Evolutionary conservation across 2,113 vertebrate species (phyloP).

Genomic region (Cheirogaleus medius): DNA sequence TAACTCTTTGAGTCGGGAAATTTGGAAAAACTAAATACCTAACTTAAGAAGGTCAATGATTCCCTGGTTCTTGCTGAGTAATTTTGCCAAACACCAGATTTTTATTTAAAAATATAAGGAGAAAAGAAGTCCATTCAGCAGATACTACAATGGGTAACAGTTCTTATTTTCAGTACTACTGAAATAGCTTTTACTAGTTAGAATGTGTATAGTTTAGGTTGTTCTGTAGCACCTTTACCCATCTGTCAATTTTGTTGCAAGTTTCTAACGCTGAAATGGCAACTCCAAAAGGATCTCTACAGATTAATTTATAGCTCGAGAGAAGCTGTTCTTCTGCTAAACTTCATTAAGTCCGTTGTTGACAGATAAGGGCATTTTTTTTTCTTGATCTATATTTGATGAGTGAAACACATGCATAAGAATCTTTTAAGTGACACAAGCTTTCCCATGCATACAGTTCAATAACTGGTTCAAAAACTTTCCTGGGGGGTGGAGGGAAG

Average conservation of each 20-base stretch:
- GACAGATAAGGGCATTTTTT: background rate
- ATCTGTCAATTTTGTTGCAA: background rate
- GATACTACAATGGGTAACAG: background rate
- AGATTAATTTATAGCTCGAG: background rate
- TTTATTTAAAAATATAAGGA: background rate
- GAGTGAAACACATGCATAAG: background rate
- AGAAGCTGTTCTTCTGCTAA: background rate
- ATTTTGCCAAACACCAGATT: background rate
- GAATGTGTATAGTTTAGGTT: background rate
- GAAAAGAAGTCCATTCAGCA: background rate
- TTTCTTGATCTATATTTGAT: background rate
- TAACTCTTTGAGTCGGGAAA: background rate
- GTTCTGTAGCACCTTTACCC: background rate
- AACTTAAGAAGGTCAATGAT: background rate
- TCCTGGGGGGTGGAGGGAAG: background rate
- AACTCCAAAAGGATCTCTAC: background rate
- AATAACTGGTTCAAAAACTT: background rate
- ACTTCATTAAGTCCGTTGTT: background rate
- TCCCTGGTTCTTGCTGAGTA: background rate
- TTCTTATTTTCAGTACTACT: background rate
- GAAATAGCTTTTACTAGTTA: background rate
- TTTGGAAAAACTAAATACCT: background rate
- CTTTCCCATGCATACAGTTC: background rate
- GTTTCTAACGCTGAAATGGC: background rate
- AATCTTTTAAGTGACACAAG: slow-evolving; percentile 2